Evolutionary conservation across 2,797 vertebrate species (phyloP), one percentile per base, ranked within the genome.

Genomic region (Gobio occitaniae): DNA sequence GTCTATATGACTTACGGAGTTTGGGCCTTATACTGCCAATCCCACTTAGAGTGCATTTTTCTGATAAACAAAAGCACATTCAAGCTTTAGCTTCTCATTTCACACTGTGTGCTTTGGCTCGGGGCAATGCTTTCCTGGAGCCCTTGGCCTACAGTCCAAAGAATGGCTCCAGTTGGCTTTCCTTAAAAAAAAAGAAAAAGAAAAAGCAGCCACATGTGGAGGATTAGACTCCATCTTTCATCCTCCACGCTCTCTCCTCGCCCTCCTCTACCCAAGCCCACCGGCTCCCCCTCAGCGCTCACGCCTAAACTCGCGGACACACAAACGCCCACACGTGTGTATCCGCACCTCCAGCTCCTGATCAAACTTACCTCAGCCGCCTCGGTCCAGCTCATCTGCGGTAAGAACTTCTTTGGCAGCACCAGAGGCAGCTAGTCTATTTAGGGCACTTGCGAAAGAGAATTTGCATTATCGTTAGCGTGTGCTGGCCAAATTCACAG

Each of bases 41-140:
- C 94, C 94, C 95, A 96, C 95, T 95, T 95, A 93, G 95, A 95
- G 95, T 96, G 95, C 95, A 96, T 94, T 95, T 96, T 96, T 95
- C 94, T 93, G 95, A 96, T 96, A 96, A 96, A 96, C 95, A 96
- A 96, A 96, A 96, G 95, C 95, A 95, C 95, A 96, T 96, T 96
- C 93, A 91, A 94, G 95, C 94, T 94, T 95, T 95, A 95, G 95
- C 95, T 95, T 93, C 95, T 96, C 95, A 96, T 96, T 96, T 96
- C 95, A 96, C 95, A 96, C 95, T 95, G 92, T 96, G 95, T 95
- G 95, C 95, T 95, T 96, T 96, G 95, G 95, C 95, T 96, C 90
- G 88, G 91, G 94, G 94, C 94, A 87, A 90, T 41, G 94, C 94
- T 95, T 95, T 95, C 94, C 93, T 93, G 94, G 90, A 95, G 95